Evolutionary conservation across 2,797 vertebrate genomes (phyloP), one percentile per base, ranked within the genome.

Genomic region (Staurois parvus): DNA sequence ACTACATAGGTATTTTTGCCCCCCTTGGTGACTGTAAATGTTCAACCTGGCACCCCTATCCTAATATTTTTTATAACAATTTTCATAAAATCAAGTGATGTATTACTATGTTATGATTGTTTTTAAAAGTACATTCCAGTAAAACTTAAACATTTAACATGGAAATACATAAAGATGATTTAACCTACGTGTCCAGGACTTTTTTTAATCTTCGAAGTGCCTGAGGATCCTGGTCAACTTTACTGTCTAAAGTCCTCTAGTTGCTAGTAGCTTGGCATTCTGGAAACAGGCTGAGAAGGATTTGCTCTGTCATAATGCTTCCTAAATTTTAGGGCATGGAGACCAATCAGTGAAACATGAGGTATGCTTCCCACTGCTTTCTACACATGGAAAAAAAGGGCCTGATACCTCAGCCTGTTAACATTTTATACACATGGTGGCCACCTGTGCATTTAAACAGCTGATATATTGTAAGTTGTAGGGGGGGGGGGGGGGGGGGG

Each of bases 1-100:
- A 66, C 64, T 13, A 66, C 64, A 11, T 26, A 66, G 64, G 64
- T 66, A 66, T 66, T 66, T 66, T 66, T 66, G 26, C 64, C 64
- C 28, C 64, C 64, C 64, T 66, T 66, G 64, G 64, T 66, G 64
- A 66, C 12, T 29, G 13, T 66, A 11, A 66, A 66, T 66, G 64
- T 66, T 66, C 64, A 66, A 13, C 26, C 64, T 26, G 64, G 64
- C n/a, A 66, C 28, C 13, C 28, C 62, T 8, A 11, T 66, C 64
- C 11, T 29, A 66, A 66, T 29, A 66, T 66, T 28, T 29, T 52
- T 59, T 59, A 21, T 21, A 59, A 24, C 52, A 24, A 59, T 59
- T 59, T 59, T 59, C 21, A 1, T 59, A 56, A 56, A 17, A n/a
- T 59, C 21, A 56, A 56, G 21, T 52, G 21, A 56, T 56, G 0